phyloP scores from a whole-genome alignment of 2,113 vertebrate species.

The Tachycineta bicolor region DNA sequence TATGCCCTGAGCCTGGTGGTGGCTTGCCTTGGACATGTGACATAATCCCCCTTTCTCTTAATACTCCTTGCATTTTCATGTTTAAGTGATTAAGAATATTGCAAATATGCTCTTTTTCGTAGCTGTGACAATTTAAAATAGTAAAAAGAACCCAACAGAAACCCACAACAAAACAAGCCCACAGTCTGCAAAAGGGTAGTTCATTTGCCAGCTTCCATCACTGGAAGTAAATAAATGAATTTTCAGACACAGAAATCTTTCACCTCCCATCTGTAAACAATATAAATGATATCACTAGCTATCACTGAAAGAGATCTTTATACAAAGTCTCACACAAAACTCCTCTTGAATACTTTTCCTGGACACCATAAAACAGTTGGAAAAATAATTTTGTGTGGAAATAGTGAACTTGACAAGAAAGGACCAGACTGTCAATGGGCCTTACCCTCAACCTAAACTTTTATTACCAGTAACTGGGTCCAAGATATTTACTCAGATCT shows the following conservation, averaged over 20 bases:
- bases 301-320: neutral
- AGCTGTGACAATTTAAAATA: neutral
- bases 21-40: neutral
- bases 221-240: neutral
- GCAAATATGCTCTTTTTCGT: neutral
- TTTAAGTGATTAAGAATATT: neutral
- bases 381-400: neutral
- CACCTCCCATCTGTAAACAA: neutral
- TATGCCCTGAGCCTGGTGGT: neutral
- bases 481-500: neutral
- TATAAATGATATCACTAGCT: fast-evolving
- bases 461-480: neutral
- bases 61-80: neutral
- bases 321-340: fast-evolving
- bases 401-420: neutral
- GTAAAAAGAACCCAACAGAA: neutral
- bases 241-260: neutral
- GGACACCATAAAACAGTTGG: fast-evolving
- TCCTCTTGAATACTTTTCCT: neutral
- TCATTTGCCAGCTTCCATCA: neutral
- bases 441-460: neutral
- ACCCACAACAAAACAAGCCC: neutral
- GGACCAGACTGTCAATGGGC: neutral
- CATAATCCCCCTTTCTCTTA: neutral
- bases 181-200: fast-evolving